A percentile compares a stretch with the other conserved stretches of the same genome.
Evolutionary conservation across 2,113 vertebrate genomes (phyloP).

Genomic region (Benitochromis conjunctus): DNA sequence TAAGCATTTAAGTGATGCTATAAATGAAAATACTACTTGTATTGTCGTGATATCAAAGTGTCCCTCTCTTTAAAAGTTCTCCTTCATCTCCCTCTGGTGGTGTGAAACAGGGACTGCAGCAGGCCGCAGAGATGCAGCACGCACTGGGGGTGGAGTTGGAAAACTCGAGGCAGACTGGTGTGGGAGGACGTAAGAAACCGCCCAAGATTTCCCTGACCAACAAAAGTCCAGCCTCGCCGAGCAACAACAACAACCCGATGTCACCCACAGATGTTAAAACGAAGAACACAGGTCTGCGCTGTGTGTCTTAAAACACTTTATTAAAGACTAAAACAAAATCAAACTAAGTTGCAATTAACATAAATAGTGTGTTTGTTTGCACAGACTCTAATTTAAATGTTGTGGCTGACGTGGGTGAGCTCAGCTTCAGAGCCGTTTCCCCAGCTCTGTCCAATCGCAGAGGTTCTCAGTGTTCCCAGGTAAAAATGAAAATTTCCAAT

Average conservation of each 20-base stretch:
- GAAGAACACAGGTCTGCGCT: conserved; percentile 64
- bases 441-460: conserved; percentile 34
- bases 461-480: conserved; percentile 71
- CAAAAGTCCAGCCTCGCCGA: conserved; percentile 4
- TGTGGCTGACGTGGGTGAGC: conserved; percentile 45
- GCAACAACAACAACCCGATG: conserved; percentile 6
- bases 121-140: conserved; percentile 49
- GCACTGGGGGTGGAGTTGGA: conserved; percentile 55
- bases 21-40: neutral
- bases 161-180: conserved; percentile 52
- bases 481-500: neutral
- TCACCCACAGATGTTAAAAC: conserved; percentile 69
- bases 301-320: neutral
- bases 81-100: conserved; percentile 7
- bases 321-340: rapidly evolving
- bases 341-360: neutral
- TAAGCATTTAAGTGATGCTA: neutral
- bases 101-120: conserved; percentile 78
- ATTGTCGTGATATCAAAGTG: neutral
- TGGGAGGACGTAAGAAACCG: conserved; percentile 55
- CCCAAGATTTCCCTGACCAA: conserved; percentile 42
- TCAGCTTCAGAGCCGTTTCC: conserved; percentile 57
- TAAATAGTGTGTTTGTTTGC: neutral
- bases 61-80: neutral
- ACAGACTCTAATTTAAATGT: conserved; percentile 66